These are phyloP conservation scores for Lagenorhynchus albirostris DNA, from an alignment of 2,113 vertebrate genomes.

Conservation along the genomic window DNA sequence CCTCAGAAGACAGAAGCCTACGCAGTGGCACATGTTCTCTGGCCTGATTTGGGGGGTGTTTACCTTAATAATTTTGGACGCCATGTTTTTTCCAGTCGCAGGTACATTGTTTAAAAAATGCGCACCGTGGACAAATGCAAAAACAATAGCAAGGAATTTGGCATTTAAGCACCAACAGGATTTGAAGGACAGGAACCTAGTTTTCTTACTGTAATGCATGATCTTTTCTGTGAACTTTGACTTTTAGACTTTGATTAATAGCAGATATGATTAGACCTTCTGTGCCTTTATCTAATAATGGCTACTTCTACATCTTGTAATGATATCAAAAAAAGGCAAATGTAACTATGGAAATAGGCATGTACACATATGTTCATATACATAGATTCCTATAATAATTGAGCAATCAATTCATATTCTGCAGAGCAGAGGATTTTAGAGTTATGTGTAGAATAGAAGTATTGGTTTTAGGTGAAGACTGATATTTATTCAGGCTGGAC, in stretches of 20 bases:
- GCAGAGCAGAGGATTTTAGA: neutral
- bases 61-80: neutral
- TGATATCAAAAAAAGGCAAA: neutral
- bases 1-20: neutral
- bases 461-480: neutral
- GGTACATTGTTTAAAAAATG: neutral
- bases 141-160: neutral
- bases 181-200: neutral
- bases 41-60: neutral
- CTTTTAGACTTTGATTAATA: constrained; percentile 1
- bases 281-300: neutral
- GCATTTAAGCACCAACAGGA: neutral
- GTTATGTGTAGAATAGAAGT: neutral
- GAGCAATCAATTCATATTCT: neutral
- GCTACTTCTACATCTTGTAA: neutral
- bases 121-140: neutral
- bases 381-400: neutral
- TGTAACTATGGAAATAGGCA: neutral
- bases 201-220: neutral
- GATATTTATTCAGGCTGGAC: neutral
- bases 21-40: neutral
- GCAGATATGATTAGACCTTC: neutral
- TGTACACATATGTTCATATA: neutral
- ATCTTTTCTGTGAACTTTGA: neutral
- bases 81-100: neutral